phyloP scores from a whole-genome alignment of 1,140 invertebrate species.

The Papilio helenus region DNA sequence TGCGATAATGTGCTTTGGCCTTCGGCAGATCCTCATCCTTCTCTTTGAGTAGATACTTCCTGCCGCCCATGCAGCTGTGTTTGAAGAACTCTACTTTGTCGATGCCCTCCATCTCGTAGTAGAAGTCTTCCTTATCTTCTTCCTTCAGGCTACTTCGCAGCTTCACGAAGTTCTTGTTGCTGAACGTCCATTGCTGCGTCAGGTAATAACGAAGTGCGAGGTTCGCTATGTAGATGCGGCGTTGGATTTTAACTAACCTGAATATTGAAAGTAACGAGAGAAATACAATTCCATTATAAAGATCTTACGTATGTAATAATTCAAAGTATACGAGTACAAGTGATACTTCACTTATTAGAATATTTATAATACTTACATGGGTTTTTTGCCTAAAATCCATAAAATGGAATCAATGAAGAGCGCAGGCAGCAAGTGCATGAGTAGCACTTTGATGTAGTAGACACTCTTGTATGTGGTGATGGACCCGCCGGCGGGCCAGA shows the following conservation, averaged over 20 bases:
- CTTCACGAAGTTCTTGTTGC: slow-evolving; percentile 87
- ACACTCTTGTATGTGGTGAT: slow-evolving; percentile 79
- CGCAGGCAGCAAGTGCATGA: slow-evolving; percentile 88
- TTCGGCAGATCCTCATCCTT: slow-evolving; percentile 76
- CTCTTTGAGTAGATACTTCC: slow-evolving; percentile 84
- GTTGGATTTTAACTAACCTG: slow-evolving; percentile 91
- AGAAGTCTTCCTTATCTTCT: slow-evolving; percentile 86
- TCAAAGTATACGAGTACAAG: too few species aligned
- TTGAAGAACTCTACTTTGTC: slow-evolving; percentile 81
- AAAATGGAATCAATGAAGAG: slow-evolving; percentile 86
- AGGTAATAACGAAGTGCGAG: slow-evolving; percentile 91
- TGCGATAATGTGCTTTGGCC: slow-evolving; percentile 76
- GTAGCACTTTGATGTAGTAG: slow-evolving; percentile 82
- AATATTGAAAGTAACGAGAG: slow-evolving; percentile 8
- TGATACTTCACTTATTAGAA: background rate
- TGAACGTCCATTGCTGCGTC: slow-evolving; percentile 91
- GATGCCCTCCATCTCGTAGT: slow-evolving; percentile 82
- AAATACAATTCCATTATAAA: background rate
- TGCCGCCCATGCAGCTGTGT: slow-evolving; percentile 81
- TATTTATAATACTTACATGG: slow-evolving; percentile 86
- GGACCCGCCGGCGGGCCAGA: slow-evolving; percentile 86
- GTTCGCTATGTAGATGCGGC: slow-evolving; percentile 90
- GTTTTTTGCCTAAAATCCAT: slow-evolving; percentile 85
- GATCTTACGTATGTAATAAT: too few species aligned
- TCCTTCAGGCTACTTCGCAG: slow-evolving; percentile 85